These are phyloP conservation scores for Anas platyrhynchos DNA, from an alignment of 2,113 vertebrate genomes.

Conservation along the genomic window DNA sequence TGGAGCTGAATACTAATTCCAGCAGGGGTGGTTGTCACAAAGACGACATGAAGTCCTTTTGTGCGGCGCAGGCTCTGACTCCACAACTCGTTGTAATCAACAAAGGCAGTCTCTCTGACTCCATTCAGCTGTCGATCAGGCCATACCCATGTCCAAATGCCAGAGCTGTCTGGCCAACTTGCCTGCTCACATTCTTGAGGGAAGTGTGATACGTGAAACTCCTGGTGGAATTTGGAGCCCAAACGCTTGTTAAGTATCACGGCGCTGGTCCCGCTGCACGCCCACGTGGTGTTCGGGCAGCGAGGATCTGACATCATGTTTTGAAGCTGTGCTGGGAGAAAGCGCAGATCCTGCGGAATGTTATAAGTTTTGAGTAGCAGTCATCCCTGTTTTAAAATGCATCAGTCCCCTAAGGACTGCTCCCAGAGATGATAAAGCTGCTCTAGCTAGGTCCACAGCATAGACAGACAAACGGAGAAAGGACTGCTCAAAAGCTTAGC, in stretches of 20 bases:
- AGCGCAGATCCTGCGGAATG: background rate
- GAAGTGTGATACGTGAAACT: constrained; percentile 38
- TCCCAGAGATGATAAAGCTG: background rate
- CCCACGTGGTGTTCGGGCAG: background rate
- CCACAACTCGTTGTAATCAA: background rate
- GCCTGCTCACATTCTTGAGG: constrained; percentile 59
- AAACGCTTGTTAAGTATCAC: background rate
- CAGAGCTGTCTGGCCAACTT: constrained; percentile 51
- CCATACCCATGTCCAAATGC: constrained; percentile 22
- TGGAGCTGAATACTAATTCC: accelerated
- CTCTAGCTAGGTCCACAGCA: background rate
- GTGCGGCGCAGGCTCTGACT: background rate
- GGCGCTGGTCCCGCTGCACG: background rate
- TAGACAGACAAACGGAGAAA: background rate
- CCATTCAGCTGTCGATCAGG: constrained; percentile 14
- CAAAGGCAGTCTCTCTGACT: constrained; percentile 25
- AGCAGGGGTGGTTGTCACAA: accelerated
- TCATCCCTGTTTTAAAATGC: background rate
- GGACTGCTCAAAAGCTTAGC: background rate
- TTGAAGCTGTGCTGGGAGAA: background rate
- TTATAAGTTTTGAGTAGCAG: background rate
- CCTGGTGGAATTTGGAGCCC: constrained; percentile 10
- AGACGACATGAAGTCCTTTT: background rate
- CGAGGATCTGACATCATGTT: accelerated
- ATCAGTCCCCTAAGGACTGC: background rate